Percentiles rank a stretch among this genome's conserved stretches.
Evolutionary conservation across 2,113 vertebrate species (phyloP).

Genomic region (Sigmodon hispidus): DNA sequence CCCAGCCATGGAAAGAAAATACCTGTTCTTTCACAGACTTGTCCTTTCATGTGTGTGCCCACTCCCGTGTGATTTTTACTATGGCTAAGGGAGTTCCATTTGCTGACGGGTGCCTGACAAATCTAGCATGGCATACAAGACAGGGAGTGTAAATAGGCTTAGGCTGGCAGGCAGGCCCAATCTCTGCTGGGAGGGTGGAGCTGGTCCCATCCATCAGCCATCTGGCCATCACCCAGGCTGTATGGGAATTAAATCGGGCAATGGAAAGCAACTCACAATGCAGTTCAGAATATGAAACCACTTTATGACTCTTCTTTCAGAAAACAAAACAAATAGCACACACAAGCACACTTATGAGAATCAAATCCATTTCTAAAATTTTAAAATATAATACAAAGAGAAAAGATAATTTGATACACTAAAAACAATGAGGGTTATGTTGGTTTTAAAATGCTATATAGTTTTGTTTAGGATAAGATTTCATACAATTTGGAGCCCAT

Average conservation of each 20-base stretch:
- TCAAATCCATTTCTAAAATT: constrained; percentile 76
- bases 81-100: not conserved
- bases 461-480: not conserved
- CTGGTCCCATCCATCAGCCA: not conserved
- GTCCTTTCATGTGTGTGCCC: not conserved
- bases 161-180: not conserved
- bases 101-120: not conserved
- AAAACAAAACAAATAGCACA: not conserved
- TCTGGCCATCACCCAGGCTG: not conserved
- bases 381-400: constrained; percentile 75
- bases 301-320: not conserved
- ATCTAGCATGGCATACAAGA: not conserved
- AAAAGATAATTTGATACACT: constrained; percentile 61
- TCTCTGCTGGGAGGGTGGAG: not conserved
- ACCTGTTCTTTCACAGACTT: not conserved
- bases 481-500: too few species aligned
- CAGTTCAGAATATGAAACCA: not conserved
- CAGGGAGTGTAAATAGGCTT: not conserved
- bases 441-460: constrained; percentile 77
- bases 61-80: not conserved
- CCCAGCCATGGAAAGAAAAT: not conserved
- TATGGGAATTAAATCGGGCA: not conserved
- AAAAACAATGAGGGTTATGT: constrained; percentile 60
- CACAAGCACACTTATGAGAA: constrained; percentile 66
- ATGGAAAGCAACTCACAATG: not conserved